These are phyloP conservation scores for Dastarcus helophoroides DNA, from an alignment of 2,888 invertebrate species.

Conservation along the genomic window DNA sequence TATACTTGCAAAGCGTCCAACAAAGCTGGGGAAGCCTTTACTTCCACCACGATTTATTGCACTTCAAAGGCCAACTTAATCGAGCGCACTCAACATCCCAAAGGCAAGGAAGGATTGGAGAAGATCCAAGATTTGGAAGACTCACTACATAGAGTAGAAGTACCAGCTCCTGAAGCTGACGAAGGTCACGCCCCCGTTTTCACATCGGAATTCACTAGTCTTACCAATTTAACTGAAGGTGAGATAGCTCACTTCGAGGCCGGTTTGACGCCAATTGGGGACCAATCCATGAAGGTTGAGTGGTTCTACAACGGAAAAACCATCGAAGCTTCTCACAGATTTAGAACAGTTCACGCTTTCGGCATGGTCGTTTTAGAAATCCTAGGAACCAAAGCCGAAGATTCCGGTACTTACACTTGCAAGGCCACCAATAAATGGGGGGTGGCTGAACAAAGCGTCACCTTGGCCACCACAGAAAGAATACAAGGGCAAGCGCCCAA, in stretches of 20 bases:
- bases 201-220: slow-evolving; percentile 74
- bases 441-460: slow-evolving; percentile 73
- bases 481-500: slow-evolving; percentile 76
- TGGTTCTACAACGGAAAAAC: slow-evolving; percentile 93
- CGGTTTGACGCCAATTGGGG: slow-evolving; percentile 84
- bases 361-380: slow-evolving; percentile 97
- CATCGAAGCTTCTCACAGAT: slow-evolving; percentile 79
- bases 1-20: slow-evolving; percentile 88
- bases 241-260: slow-evolving; percentile 98
- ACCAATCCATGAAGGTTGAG: slow-evolving; percentile 88
- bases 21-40: slow-evolving; percentile 81
- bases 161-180: slow-evolving; percentile 56
- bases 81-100: slow-evolving; percentile 86
- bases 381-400: slow-evolving; percentile 83
- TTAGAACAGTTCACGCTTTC: slow-evolving; percentile 90
- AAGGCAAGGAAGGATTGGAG: slow-evolving; percentile 85
- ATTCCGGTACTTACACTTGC: slow-evolving; percentile 83
- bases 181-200: slow-evolving; percentile 79
- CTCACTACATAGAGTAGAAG: slow-evolving; percentile 62
- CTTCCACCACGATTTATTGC: slow-evolving; percentile 79
- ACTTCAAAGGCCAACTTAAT: slow-evolving; percentile 71
- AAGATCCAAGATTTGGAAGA: slow-evolving; percentile 87
- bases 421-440: slow-evolving; percentile 85
- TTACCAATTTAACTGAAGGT: slow-evolving; percentile 79
- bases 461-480: slow-evolving; percentile 71